Percentiles rank a stretch among this genome's conserved stretches.
These are phyloP conservation scores for Acheta domesticus DNA, from an alignment of 2,888 invertebrate genomes.

Conservation along the genomic window DNA sequence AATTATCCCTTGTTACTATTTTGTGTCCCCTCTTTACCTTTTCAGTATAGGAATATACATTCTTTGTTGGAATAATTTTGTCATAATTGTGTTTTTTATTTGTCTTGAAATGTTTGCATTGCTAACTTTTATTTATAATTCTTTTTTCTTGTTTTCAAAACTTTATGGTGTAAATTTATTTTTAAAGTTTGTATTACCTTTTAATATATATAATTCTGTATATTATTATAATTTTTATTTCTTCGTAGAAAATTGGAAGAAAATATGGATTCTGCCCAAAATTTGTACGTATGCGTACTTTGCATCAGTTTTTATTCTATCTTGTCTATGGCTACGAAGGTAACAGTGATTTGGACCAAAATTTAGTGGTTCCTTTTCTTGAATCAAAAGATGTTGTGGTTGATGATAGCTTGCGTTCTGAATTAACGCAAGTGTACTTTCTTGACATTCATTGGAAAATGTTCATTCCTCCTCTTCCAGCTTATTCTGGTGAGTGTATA, in stretches of 20 bases:
- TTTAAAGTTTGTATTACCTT: neutral
- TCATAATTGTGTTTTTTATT: too few species aligned
- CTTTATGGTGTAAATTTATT: neutral
- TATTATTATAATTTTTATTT: neutral
- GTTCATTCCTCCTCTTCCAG: slow-evolving; percentile 65
- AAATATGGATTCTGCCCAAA: slow-evolving; percentile 59
- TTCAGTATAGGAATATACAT: too few species aligned
- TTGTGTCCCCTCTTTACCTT: too few species aligned
- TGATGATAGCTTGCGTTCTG: slow-evolving; percentile 47
- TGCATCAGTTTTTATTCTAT: slow-evolving; percentile 69
- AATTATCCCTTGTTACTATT: too few species aligned
- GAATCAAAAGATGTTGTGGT: slow-evolving; percentile 42
- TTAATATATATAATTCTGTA: neutral
- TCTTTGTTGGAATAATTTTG: too few species aligned
- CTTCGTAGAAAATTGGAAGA: slow-evolving; percentile 45
- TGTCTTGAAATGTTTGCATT: too few species aligned
- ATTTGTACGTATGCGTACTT: slow-evolving; percentile 60
- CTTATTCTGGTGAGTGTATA: slow-evolving; percentile 49
- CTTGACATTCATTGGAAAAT: slow-evolving; percentile 64
- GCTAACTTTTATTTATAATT: too few species aligned
- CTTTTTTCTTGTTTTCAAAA: too few species aligned
- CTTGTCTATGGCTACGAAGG: slow-evolving; percentile 59
- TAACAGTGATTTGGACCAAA: slow-evolving; percentile 41
- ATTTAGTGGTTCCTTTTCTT: slow-evolving; percentile 41
- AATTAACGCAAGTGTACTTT: slow-evolving; percentile 52